Evolutionary conservation across 2,888 invertebrate species (phyloP).

Genomic region (Peribatodes rhomboidaria): DNA sequence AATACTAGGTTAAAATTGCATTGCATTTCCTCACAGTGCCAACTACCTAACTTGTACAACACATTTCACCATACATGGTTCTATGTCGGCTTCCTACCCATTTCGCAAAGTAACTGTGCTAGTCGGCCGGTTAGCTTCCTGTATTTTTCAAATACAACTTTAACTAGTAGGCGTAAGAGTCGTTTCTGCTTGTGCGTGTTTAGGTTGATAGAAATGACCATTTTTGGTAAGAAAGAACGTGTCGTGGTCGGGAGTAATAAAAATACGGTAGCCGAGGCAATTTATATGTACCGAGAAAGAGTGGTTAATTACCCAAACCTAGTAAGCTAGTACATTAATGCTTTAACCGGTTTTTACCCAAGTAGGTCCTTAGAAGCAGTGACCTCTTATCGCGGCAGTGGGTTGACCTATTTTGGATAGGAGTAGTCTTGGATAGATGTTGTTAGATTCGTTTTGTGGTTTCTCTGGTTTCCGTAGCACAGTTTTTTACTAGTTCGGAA

Average conservation of each 20-base stretch:
- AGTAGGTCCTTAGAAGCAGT: neutral
- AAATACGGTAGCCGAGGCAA: slow-evolving; percentile 51
- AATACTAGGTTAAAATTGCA: slow-evolving; percentile 11
- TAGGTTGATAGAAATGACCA: slow-evolving; percentile 58
- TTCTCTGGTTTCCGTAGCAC: too few species aligned
- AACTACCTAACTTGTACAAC: slow-evolving; percentile 23
- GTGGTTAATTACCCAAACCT: slow-evolving; percentile 1
- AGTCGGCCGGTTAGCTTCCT: slow-evolving; percentile 46
- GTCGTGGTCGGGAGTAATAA: slow-evolving; percentile 59
- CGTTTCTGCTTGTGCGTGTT: slow-evolving; percentile 31
- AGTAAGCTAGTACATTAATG: neutral
- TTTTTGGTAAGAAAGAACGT: slow-evolving; percentile 65
- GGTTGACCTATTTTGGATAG: too few species aligned
- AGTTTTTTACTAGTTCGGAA: too few species aligned
- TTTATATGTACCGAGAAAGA: slow-evolving; percentile 19
- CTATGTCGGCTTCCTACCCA: slow-evolving; percentile 59
- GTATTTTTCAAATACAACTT: slow-evolving; percentile 36
- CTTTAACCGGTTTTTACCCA: neutral
- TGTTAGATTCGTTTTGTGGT: too few species aligned
- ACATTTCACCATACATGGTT: slow-evolving; percentile 60
- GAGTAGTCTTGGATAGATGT: too few species aligned
- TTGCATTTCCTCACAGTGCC: slow-evolving; percentile 27
- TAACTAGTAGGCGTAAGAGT: slow-evolving; percentile 37
- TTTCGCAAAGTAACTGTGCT: slow-evolving; percentile 67
- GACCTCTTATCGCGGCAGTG: too few species aligned